These are phyloP conservation scores for Anthrax anthrax DNA, from an alignment of 2,888 invertebrate genomes.

Conservation along the genomic window DNA sequence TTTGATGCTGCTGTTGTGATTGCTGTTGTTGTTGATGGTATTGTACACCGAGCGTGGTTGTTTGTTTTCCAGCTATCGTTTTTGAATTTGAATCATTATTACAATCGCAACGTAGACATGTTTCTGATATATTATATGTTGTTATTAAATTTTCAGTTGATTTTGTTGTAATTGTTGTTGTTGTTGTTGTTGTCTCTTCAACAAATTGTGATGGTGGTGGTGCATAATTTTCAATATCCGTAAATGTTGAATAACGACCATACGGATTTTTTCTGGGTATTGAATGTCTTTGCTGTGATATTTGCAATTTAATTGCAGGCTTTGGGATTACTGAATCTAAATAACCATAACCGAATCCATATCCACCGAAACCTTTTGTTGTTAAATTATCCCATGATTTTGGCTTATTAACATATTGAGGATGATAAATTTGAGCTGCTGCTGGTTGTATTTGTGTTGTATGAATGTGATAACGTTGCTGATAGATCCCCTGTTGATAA, in stretches of 20 bases:
- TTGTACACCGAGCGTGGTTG: constrained; percentile 18
- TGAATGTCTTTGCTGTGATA: constrained; percentile 36
- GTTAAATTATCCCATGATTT: constrained; percentile 85
- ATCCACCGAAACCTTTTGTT: constrained; percentile 72
- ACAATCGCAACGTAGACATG: constrained; percentile 58
- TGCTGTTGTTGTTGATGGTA: constrained; percentile 24
- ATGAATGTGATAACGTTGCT: constrained; percentile 30
- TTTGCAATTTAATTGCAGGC: constrained; percentile 34
- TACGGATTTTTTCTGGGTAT: constrained; percentile 34
- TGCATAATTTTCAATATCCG: constrained; percentile 34
- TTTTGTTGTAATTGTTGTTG: constrained; percentile 41
- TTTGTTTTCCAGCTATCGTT: constrained; percentile 18
- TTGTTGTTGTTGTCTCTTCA: constrained; percentile 38
- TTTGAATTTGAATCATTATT: constrained; percentile 21
- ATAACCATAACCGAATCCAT: constrained; percentile 77
- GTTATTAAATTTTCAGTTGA: constrained; percentile 67
- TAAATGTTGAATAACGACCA: constrained; percentile 32
- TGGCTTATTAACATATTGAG: constrained; percentile 49
- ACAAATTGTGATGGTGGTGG: constrained; percentile 35
- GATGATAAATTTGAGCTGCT: constrained; percentile 27
- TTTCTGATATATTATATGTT: constrained; percentile 49
- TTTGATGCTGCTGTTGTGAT: background rate
- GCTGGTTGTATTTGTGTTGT: constrained; percentile 33
- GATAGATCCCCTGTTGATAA: constrained; percentile 28
- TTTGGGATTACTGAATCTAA: constrained; percentile 46